phyloP scores from a whole-genome alignment of 2,888 invertebrate genomes.

The Drosophila anceps region DNA sequence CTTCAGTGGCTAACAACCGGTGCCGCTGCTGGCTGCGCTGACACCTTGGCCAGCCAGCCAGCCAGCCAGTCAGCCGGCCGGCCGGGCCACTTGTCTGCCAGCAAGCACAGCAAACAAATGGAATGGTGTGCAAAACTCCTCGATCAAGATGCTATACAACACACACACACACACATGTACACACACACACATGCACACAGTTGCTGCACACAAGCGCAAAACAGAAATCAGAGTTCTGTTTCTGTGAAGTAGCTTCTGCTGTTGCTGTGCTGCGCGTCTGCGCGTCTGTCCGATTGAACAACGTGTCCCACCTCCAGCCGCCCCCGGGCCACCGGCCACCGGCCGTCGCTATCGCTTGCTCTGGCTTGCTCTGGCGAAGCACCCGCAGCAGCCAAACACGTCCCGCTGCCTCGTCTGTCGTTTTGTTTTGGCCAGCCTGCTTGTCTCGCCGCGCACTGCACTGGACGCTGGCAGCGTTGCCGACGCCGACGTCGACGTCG shows the following conservation, averaged over 20 bases:
- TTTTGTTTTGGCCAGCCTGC: slow-evolving; percentile 62
- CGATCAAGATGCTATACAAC: slow-evolving; percentile 43
- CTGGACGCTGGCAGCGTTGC: slow-evolving; percentile 32
- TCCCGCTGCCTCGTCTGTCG: slow-evolving; percentile 36
- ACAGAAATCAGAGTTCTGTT: slow-evolving; percentile 66
- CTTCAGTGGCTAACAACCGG: slow-evolving; percentile 36
- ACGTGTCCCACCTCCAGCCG: neutral
- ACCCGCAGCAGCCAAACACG: slow-evolving; percentile 17
- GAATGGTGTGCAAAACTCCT: slow-evolving; percentile 60
- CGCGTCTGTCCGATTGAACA: slow-evolving; percentile 33
- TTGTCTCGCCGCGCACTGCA: slow-evolving; percentile 65
- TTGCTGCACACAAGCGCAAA: slow-evolving; percentile 65
- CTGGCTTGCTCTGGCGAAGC: neutral
- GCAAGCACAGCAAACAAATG: slow-evolving; percentile 46
- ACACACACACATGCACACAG: neutral
- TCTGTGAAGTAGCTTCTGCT: slow-evolving; percentile 72
- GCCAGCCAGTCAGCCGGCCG: slow-evolving; percentile 34
- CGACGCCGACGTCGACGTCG: slow-evolving; percentile 8
- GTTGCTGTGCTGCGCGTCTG: slow-evolving; percentile 19
- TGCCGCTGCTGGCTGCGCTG: slow-evolving; percentile 29
- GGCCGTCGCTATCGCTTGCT: neutral
- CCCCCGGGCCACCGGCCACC: neutral
- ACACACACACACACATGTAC: neutral
- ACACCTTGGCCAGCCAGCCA: slow-evolving; percentile 42
- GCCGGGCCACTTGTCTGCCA: slow-evolving; percentile 56